These are phyloP conservation scores for Lysandra bellargus DNA, from an alignment of 2,888 invertebrate species.

Conservation along the genomic window DNA sequence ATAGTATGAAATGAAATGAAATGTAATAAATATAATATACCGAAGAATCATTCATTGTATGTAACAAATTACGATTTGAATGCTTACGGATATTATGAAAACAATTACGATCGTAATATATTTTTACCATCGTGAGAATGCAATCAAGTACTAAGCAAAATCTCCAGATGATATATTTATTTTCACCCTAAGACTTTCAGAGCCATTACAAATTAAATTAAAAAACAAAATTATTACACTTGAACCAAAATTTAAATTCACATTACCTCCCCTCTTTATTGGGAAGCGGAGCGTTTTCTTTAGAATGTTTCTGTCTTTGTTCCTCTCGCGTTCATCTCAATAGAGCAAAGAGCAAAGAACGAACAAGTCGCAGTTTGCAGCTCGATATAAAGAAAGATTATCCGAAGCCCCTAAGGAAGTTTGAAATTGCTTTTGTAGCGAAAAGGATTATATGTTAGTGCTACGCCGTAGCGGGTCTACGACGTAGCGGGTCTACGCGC, in stretches of 20 bases:
- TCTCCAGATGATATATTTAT: conserved; percentile 50
- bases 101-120: background rate
- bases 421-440: conserved; percentile 82
- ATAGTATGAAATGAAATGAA: too few species aligned
- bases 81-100: background rate
- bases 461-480: conserved; percentile 75
- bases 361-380: conserved; percentile 63
- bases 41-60: background rate
- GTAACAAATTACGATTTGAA: background rate
- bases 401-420: conserved; percentile 81
- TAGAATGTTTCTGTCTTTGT: conserved; percentile 54
- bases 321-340: conserved; percentile 39
- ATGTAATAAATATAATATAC: background rate
- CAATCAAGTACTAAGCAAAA: conserved; percentile 37
- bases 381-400: conserved; percentile 81
- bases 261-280: conserved; percentile 79
- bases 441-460: conserved; percentile 82
- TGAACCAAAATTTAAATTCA: conserved; percentile 79
- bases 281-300: conserved; percentile 72
- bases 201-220: conserved; percentile 77
- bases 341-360: conserved; percentile 52
- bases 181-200: conserved; percentile 64
- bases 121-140: background rate
- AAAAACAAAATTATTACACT: conserved; percentile 79
- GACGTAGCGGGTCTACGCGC: conserved; percentile 59